A percentile compares a stretch with the other conserved stretches of the same genome.
phyloP scores from a whole-genome alignment of 2,888 invertebrate genomes.

The Scaeva pyrastri region DNA sequence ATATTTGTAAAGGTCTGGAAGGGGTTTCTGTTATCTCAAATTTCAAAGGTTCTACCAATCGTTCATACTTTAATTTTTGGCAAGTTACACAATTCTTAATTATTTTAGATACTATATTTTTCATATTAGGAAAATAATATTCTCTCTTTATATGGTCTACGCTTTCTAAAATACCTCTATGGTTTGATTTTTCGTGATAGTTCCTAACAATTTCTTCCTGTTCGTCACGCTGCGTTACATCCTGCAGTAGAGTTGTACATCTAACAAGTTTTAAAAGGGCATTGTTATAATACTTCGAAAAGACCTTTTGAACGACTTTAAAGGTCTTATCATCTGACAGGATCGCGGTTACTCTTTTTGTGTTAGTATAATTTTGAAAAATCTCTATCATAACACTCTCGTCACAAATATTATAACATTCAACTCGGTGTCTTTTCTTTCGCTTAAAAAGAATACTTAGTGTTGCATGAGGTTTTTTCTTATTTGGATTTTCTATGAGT shows the following conservation, averaged over 20 bases:
- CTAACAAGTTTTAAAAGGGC: constrained; percentile 39
- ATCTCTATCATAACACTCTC: constrained; percentile 16
- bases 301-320: constrained; percentile 44
- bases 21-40: constrained; percentile 66
- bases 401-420: constrained; percentile 18
- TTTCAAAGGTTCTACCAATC: constrained; percentile 39
- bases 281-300: constrained; percentile 50
- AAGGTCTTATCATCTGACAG: constrained; percentile 51
- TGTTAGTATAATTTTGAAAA: constrained; percentile 8
- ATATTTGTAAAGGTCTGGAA: constrained; percentile 38
- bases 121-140: too few relatives aligned
- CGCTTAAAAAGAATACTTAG: constrained; percentile 16
- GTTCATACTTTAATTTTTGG: constrained; percentile 65
- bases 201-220: constrained; percentile 43
- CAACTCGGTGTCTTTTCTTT: constrained; percentile 18
- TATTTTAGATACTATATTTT: constrained; percentile 37
- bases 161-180: constrained; percentile 53
- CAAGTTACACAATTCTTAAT: constrained; percentile 59
- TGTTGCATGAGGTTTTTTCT: not conserved
- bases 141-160: constrained; percentile 36
- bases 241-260: constrained; percentile 22
- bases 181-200: constrained; percentile 43
- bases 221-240: constrained; percentile 35
- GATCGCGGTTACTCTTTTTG: constrained; percentile 53
- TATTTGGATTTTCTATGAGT: too few relatives aligned